These are phyloP conservation scores for Aeoliscus strigatus DNA, from an alignment of 2,797 vertebrate genomes.

Conservation along the genomic window DNA sequence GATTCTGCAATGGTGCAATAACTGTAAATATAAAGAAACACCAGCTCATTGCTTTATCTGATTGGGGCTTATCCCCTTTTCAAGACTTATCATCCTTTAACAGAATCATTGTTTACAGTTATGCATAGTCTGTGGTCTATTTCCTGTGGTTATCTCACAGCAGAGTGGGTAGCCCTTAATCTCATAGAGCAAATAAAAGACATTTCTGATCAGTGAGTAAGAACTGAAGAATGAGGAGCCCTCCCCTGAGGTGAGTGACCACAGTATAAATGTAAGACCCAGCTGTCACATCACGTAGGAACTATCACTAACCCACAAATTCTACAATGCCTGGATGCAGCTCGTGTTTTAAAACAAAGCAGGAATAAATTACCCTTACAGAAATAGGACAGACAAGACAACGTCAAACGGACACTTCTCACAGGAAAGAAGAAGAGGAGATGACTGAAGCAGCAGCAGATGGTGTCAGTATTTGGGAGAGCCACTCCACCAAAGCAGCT, in stretches of 20 bases:
- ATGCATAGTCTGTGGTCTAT: slow-evolving; percentile 11
- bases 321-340: background rate
- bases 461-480: background rate
- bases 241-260: slow-evolving; percentile 2
- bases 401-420: slow-evolving; percentile 2
- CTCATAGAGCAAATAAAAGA: slow-evolving; percentile 31
- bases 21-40: slow-evolving; percentile 8
- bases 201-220: slow-evolving; percentile 36
- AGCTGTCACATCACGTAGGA: no score
- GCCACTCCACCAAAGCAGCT: slow-evolving; percentile 1
- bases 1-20: slow-evolving; percentile 14
- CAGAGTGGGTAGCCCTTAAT: slow-evolving; percentile 23
- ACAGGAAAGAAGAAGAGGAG: slow-evolving; percentile 11
- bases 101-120: slow-evolving; percentile 15
- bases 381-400: slow-evolving; percentile 3
- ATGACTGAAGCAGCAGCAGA: background rate
- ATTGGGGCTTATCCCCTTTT: slow-evolving; percentile 7
- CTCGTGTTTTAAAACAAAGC: background rate
- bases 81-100: slow-evolving; percentile 14
- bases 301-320: background rate
- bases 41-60: slow-evolving; percentile 9
- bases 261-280: slow-evolving; percentile 33
- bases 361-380: slow-evolving; percentile 10
- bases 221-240: slow-evolving; percentile 10
- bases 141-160: slow-evolving; percentile 38